Evolutionary conservation across 1,140 invertebrate species (phyloP).

Genomic region (Ptiloglossa arizonensis): DNA sequence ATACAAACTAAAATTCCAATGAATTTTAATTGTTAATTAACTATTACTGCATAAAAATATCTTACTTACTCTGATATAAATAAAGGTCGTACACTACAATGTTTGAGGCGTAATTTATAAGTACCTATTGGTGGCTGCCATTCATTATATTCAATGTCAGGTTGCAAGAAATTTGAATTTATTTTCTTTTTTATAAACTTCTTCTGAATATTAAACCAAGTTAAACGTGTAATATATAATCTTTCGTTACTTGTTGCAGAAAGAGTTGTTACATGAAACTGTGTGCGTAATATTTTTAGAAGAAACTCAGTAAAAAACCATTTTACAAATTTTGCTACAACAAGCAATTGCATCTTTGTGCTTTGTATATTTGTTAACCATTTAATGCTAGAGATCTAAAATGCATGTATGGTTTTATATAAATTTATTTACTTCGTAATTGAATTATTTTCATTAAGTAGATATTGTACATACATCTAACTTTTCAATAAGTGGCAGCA

Average conservation of each 20-base stretch:
- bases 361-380: slow-evolving; percentile 11
- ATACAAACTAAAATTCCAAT: background rate
- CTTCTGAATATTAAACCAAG: background rate
- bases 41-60: background rate
- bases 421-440: background rate
- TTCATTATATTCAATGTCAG: background rate
- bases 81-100: slow-evolving; percentile 11
- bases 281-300: slow-evolving; percentile 7
- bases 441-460: background rate
- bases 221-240: slow-evolving; percentile 3
- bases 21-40: background rate
- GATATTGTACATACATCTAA: slow-evolving; percentile 19
- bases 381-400: slow-evolving; percentile 1
- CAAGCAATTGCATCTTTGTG: background rate
- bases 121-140: slow-evolving; percentile 15
- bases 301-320: slow-evolving; percentile 27
- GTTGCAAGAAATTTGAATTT: slow-evolving; percentile 7
- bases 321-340: slow-evolving; percentile 15
- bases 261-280: slow-evolving; percentile 9
- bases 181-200: slow-evolving; percentile 8
- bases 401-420: background rate
- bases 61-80: background rate
- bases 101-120: slow-evolving; percentile 12
- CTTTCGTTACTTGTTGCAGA: slow-evolving; percentile 4
- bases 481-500: slow-evolving; percentile 5